These are phyloP conservation scores for Montifringilla adamsi DNA, from an alignment of 2,113 vertebrate species.

Conservation along the genomic window DNA sequence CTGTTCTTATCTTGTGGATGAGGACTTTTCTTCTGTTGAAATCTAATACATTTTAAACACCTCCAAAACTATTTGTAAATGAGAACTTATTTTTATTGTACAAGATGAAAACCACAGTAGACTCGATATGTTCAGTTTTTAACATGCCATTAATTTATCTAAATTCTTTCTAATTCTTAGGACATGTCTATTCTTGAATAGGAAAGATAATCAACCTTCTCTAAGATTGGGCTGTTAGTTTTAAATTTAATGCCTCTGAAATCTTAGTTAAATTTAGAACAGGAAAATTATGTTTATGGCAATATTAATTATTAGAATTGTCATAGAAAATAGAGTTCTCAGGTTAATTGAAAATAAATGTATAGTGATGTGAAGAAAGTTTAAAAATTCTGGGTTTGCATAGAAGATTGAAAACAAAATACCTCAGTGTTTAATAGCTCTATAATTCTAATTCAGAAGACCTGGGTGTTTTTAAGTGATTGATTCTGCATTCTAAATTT, in stretches of 20 bases:
- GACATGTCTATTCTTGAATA: not conserved
- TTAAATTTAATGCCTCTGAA: not conserved
- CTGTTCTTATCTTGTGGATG: not conserved
- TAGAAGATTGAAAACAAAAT: not conserved
- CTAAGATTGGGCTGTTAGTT: not conserved
- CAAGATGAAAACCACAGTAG: not conserved
- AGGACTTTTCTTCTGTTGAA: not conserved
- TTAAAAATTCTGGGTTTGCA: not conserved
- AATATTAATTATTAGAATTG: slow-evolving; percentile 4
- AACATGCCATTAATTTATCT: not conserved
- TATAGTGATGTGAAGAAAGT: not conserved
- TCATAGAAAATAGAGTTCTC: not conserved
- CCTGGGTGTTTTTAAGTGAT: not conserved
- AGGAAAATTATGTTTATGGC: not conserved
- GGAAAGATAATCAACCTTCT: not conserved
- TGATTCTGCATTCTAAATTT: not conserved
- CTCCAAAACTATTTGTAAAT: not conserved
- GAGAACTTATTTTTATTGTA: not conserved
- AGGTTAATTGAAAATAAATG: slow-evolving; percentile 22
- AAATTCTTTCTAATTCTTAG: not conserved
- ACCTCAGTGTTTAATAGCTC: not conserved
- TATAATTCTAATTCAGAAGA: not conserved
- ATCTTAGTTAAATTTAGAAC: not conserved
- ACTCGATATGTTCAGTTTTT: not conserved
- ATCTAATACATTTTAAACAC: not conserved